These are phyloP conservation scores for Calliopum simillimum DNA, from an alignment of 2,888 invertebrate species.

Conservation along the genomic window DNA sequence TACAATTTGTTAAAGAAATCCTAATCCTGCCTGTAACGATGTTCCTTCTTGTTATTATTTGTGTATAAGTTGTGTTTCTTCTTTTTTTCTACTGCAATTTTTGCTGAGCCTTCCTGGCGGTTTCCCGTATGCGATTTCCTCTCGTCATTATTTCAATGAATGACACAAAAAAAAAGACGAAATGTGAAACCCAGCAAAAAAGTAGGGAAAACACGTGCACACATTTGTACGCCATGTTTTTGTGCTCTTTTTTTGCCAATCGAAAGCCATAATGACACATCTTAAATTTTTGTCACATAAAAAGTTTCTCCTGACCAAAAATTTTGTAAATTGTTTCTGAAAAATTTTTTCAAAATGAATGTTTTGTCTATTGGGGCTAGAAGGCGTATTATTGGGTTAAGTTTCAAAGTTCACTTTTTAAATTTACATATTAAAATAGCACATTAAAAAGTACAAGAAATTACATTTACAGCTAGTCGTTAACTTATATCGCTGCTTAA, in stretches of 20 bases:
- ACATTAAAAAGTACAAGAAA: too few species aligned
- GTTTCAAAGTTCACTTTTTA: too few species aligned
- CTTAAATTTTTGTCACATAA: too few species aligned
- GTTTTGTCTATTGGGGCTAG: too few species aligned
- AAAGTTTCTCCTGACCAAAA: too few species aligned
- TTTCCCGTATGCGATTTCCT: slow-evolving; percentile 9
- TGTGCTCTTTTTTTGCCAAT: neutral
- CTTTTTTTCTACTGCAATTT: neutral
- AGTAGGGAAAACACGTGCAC: slow-evolving; percentile 18
- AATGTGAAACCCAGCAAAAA: neutral
- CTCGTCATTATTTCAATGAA: slow-evolving; percentile 5
- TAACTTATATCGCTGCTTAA: too few species aligned
- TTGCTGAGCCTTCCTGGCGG: neutral
- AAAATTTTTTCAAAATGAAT: too few species aligned
- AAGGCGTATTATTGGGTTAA: too few species aligned
- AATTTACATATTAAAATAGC: too few species aligned
- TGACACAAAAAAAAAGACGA: neutral
- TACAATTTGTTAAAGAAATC: neutral
- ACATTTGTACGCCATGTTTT: slow-evolving; percentile 20
- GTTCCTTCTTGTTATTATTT: neutral
- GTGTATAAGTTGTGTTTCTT: neutral
- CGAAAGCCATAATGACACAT: too few species aligned
- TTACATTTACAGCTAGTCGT: too few species aligned
- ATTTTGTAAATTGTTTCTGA: too few species aligned
- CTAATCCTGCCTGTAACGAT: slow-evolving; percentile 3